These are phyloP conservation scores for Dasysyrphus albostriatus DNA, from an alignment of 2,888 invertebrate species.

Conservation along the genomic window DNA sequence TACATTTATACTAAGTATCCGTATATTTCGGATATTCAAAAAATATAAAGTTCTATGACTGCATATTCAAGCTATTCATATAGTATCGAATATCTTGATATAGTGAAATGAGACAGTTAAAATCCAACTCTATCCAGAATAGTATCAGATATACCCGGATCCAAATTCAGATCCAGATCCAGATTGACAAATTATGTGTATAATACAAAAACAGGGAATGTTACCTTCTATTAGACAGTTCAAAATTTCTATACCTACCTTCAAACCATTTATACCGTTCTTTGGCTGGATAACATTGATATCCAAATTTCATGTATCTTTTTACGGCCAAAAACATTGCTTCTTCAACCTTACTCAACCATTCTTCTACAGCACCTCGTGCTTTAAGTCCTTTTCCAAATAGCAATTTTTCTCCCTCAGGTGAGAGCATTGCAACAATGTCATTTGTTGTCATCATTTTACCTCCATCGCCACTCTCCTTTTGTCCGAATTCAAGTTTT, in stretches of 20 bases:
- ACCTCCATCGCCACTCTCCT: conserved; percentile 86
- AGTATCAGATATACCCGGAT: too few species aligned
- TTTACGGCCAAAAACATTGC: conserved; percentile 93
- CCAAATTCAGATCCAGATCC: too few species aligned
- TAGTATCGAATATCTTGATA: too few species aligned
- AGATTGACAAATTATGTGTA: too few species aligned
- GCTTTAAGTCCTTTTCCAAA: conserved; percentile 93
- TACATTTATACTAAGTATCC: too few species aligned
- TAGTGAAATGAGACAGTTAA: too few species aligned
- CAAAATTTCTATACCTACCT: conserved; percentile 63
- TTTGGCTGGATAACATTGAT: conserved; percentile 87
- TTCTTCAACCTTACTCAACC: conserved; percentile 95
- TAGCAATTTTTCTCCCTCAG: conserved; percentile 92
- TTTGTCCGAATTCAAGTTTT: conserved; percentile 90
- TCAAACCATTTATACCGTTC: conserved; percentile 90
- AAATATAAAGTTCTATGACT: too few species aligned
- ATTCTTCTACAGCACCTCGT: conserved; percentile 95
- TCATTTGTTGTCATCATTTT: conserved; percentile 89
- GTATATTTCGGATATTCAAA: too few species aligned
- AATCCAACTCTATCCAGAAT: too few species aligned
- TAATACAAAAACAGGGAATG: too few species aligned
- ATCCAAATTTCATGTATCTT: conserved; percentile 89
- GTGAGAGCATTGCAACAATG: conserved; percentile 94
- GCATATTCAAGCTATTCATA: too few species aligned
- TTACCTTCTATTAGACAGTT: too few species aligned